Percentiles rank a stretch among this genome's conserved stretches.
These are phyloP conservation scores for Muntiacus reevesi DNA, from an alignment of 2,113 vertebrate genomes.

Conservation along the genomic window DNA sequence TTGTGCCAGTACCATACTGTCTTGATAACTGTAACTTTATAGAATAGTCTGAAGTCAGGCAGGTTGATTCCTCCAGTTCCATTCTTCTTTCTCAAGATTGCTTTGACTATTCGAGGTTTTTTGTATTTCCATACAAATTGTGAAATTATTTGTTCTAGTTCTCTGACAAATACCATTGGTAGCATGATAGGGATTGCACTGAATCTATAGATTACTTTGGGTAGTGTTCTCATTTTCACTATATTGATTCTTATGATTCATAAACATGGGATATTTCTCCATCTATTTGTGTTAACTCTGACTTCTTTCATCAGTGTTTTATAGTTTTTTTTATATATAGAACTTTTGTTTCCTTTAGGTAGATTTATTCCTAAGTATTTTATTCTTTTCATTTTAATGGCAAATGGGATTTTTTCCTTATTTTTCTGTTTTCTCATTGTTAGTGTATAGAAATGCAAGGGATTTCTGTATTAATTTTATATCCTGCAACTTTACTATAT, in stretches of 20 bases:
- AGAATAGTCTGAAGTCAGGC: not conserved
- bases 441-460: not conserved
- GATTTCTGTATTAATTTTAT: not conserved
- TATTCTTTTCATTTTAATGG: fast-evolving
- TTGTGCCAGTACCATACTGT: not conserved
- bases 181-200: not conserved
- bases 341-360: too few relatives aligned
- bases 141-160: not conserved
- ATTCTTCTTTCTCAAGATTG: not conserved
- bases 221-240: not conserved
- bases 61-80: not conserved
- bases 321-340: too few relatives aligned
- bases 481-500: not conserved
- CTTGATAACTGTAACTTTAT: not conserved
- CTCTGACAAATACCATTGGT: not conserved
- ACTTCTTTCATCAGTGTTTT: not conserved
- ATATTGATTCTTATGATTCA: not conserved
- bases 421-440: not conserved
- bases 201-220: not conserved
- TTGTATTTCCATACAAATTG: not conserved
- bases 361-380: too few relatives aligned
- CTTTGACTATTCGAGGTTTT: not conserved
- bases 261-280: not conserved
- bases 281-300: not conserved
- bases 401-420: not conserved